Evolutionary conservation across 2,797 vertebrate species (phyloP).

Genomic region (Enteromius thamalakanensis): DNA sequence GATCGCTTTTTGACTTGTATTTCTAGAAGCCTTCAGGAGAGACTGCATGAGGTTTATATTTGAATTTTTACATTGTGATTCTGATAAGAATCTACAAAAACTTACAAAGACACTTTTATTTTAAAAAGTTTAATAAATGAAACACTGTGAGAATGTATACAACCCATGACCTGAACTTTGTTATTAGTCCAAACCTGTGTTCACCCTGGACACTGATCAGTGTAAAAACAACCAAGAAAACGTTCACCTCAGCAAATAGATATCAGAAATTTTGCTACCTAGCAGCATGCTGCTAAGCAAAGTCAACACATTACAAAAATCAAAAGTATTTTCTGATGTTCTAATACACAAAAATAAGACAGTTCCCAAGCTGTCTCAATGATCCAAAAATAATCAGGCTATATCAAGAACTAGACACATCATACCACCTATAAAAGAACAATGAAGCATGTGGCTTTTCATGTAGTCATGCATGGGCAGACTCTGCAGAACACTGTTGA

Average conservation of each 20-base stretch:
- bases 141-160: slow-evolving; percentile 28
- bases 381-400: background rate
- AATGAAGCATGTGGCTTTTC: slow-evolving; percentile 33
- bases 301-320: slow-evolving; percentile 41
- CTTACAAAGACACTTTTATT: background rate
- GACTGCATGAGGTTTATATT: background rate
- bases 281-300: slow-evolving; percentile 42
- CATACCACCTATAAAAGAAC: slow-evolving; percentile 27
- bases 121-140: slow-evolving; percentile 20
- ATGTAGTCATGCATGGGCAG: slow-evolving; percentile 45
- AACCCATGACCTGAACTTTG: slow-evolving; percentile 22
- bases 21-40: background rate
- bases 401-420: slow-evolving; percentile 23
- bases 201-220: slow-evolving; percentile 14
- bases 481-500: slow-evolving; percentile 32
- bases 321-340: slow-evolving; percentile 27
- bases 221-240: slow-evolving; percentile 24
- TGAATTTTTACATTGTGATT: background rate
- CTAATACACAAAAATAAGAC: slow-evolving; percentile 40
- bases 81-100: background rate
- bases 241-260: slow-evolving; percentile 26
- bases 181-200: background rate
- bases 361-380: slow-evolving; percentile 10
- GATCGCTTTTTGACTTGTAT: background rate
- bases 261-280: background rate